Evolutionary conservation across 1,140 invertebrate species (phyloP), one percentile per base, ranked within the genome.

Genomic region (Aphelenchoides avenae): DNA sequence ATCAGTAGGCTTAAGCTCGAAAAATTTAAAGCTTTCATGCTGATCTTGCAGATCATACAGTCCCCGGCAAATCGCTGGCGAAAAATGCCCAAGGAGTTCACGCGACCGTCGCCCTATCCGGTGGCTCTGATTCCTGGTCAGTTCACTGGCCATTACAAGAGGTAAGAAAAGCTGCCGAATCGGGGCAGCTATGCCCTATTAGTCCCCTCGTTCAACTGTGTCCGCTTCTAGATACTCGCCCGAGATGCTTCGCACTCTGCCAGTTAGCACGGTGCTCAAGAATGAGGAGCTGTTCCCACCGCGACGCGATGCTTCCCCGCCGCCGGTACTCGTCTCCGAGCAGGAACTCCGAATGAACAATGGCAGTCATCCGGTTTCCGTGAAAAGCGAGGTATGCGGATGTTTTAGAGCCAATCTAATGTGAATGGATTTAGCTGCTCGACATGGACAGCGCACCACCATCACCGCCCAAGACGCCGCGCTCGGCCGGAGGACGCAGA

Each of bases 101-200:
- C 68, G n/a, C 39, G 51, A 11, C 47, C 54, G 20, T 52, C 63
- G 0, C 18, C 49, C 4, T 68, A 70, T 55, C 65, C 65, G 9
- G 67, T 71, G 3, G 59, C 55, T 37, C 37, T 68, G 39, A 34
- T 71, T 31, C 52, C 52, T 18, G 50, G 62, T 5, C 65, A 68
- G 42, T 67, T 43, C 34, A 36, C 47, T 0, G 48, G 52, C 13
- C 18, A 52, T 36, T 71, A 57, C 26, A 61, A 24, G 34, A 41
- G 22, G 43, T 62, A 44, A n/a, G 26, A 7, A 24, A 30, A 44
- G 34, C 13, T 18, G 13, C 34, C 34, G 18, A 36, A 36, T 13
- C 34, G 34, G 18, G 34, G 13, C 18, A n/a, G 34, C 34, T 36
- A 36, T 13, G 18, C 18, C 2, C 22, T 55, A 20, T 52, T 41